These are phyloP conservation scores for Thelaira solivaga DNA, from an alignment of 2,888 invertebrate genomes.

Conservation along the genomic window DNA sequence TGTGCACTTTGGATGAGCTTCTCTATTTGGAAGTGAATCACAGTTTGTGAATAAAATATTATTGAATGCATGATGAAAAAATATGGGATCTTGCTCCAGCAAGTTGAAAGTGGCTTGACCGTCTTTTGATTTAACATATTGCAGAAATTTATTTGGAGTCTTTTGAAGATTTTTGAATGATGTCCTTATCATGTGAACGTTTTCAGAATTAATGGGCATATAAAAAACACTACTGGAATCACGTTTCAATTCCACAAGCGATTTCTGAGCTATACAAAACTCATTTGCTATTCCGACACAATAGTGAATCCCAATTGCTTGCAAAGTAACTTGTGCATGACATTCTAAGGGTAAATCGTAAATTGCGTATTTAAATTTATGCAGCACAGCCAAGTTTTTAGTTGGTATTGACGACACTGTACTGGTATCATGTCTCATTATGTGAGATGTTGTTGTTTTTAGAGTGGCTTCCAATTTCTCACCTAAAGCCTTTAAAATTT, in stretches of 20 bases:
- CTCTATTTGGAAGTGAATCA: background rate
- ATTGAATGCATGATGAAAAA: slow-evolving; percentile 68
- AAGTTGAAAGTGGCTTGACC: slow-evolving; percentile 67
- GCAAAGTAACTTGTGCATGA: background rate
- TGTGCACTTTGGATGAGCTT: too few relatives aligned
- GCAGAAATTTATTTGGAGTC: slow-evolving; percentile 69
- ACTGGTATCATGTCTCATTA: background rate
- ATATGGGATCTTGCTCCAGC: slow-evolving; percentile 73
- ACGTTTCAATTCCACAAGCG: slow-evolving; percentile 69
- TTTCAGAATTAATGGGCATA: slow-evolving; percentile 62
- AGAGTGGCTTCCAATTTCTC: slow-evolving; percentile 70
- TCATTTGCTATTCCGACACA: slow-evolving; percentile 65
- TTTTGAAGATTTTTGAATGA: slow-evolving; percentile 69
- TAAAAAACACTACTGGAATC: slow-evolving; percentile 70
- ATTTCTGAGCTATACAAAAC: slow-evolving; percentile 69
- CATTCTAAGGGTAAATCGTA: background rate
- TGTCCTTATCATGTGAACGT: slow-evolving; percentile 67
- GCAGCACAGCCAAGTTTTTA: background rate
- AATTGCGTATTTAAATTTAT: background rate
- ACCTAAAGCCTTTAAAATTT: slow-evolving; percentile 68
- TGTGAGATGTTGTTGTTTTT: slow-evolving; percentile 51
- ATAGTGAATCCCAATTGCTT: background rate
- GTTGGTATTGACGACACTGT: background rate
- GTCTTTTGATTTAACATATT: slow-evolving; percentile 66
- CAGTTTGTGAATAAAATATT: slow-evolving; percentile 1